Base-by-base conservation (phyloP, 2,113 vertebrate species). In the Oreochromis niloticus region DNA sequence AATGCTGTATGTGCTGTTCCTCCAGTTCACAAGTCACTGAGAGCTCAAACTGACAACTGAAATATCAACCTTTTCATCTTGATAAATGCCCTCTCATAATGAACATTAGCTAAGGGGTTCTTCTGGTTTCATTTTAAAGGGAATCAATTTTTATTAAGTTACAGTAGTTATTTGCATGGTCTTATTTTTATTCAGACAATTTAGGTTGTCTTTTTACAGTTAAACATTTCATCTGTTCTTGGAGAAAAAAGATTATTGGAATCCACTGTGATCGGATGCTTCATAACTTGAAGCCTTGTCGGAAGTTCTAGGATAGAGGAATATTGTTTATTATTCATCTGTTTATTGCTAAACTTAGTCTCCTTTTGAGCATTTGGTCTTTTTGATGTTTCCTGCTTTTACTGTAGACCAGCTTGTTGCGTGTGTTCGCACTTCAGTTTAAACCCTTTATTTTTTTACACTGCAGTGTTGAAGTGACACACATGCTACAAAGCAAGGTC, bases 401-500 rank as follows among this genome's bases (percentile, higher is more conserved):
- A 55, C 36, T 48, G 14, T 50, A 22, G 24, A 57, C 32, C 63
- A 81, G 22, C 52, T 85, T 2, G 30, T 88, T 83, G 46, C 2
- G 27, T 54, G 14, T 52, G 36, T 61, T 82, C 16, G 39, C 68
- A 48, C 79, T 68, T 22, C n/a, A 63, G 52, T 73, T 43, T 57
- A 73, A 89, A 78, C 48, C 55, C 36, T 55, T 66, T 55, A 22
- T 55, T 55, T 87, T 88, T 52, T 85, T 39, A 73, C 63, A 79
- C 55, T 2, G 16, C 73, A 39, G 66, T 11, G 61, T 61, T 19
- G 30, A 89, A 88, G 16, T 84, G 68, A 57, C 84, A 91, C 73
- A 57, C 75, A 85, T 52, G 82, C 75, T 87, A 16, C 27, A 90
- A 75, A 81, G 82, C 73, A 82, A 83, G 84, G 73, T 87, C 46